These are phyloP conservation scores for Thalassophryne amazonica DNA, from an alignment of 2,797 vertebrate genomes.

Conservation along the genomic window DNA sequence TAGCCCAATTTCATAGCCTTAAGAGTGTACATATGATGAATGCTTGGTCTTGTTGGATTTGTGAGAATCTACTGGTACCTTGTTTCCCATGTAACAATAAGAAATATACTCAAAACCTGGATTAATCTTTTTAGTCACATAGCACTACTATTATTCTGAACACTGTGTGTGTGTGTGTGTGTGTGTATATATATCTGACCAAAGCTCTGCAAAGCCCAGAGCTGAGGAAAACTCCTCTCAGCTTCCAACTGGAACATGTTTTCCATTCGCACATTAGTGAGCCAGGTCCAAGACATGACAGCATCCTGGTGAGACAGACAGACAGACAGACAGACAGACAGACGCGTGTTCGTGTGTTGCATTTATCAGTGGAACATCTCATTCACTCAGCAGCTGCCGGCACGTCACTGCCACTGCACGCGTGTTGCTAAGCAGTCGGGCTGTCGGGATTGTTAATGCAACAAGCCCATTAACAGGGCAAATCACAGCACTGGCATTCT, in stretches of 20 bases:
- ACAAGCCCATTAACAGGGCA: constrained; percentile 43
- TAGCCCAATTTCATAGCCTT: too few relatives aligned
- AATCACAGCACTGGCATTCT: constrained; percentile 29
- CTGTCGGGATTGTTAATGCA: constrained; percentile 40
- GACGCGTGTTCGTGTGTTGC: constrained; percentile 1
- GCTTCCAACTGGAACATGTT: constrained; percentile 32
- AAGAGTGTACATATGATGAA: too few relatives aligned
- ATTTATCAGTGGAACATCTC: constrained; percentile 4
- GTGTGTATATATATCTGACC: too few relatives aligned
- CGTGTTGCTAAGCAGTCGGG: constrained; percentile 39
- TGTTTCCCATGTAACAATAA: too few relatives aligned
- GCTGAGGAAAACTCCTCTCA: background rate
- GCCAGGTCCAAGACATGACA: constrained; percentile 43
- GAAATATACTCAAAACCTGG: too few relatives aligned
- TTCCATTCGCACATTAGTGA: constrained; percentile 44
- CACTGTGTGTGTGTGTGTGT: too few relatives aligned
- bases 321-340: background rate
- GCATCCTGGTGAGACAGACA: constrained; percentile 26
- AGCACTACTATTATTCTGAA: too few relatives aligned
- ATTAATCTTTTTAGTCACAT: too few relatives aligned
- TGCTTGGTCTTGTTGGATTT: too few relatives aligned
- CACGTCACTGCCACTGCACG: background rate
- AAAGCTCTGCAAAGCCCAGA: constrained; percentile 10
- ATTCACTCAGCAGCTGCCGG: too few relatives aligned
- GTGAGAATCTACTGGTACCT: too few relatives aligned